phyloP scores from a whole-genome alignment of 2,113 vertebrate species.

The Prolemur simus region DNA sequence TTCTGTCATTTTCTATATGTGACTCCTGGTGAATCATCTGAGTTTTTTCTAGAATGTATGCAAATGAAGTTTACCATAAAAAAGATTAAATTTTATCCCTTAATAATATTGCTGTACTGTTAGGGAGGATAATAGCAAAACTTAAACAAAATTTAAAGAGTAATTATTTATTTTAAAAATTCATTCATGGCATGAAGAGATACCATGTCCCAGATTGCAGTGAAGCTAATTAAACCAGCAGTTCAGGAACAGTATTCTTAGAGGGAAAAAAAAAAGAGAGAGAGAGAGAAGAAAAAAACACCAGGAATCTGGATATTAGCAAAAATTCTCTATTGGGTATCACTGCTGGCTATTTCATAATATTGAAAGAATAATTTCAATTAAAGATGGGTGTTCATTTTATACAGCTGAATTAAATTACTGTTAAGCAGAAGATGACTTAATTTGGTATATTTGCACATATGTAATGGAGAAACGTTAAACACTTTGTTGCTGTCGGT shows the following conservation, averaged over 20 bases:
- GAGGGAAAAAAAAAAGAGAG: background rate
- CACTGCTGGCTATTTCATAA: background rate
- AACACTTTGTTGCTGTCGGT: background rate
- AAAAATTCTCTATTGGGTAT: background rate
- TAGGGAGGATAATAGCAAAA: background rate
- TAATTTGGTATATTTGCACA: background rate
- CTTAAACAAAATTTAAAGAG: background rate
- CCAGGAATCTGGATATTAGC: background rate
- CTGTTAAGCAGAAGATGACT: background rate
- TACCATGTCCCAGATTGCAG: background rate
- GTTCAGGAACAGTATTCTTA: background rate
- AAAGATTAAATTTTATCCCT: constrained; percentile 19
- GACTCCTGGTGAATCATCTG: background rate
- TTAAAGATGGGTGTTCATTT: background rate
- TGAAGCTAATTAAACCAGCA: background rate
- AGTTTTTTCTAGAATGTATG: background rate
- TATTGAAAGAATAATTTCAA: background rate
- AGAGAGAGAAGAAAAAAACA: no score
- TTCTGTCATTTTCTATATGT: background rate
- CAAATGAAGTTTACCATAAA: background rate
- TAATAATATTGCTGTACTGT: background rate
- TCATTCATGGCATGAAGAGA: background rate
- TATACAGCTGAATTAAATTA: background rate
- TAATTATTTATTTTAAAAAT: constrained; percentile 24
- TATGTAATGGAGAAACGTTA: background rate